These are phyloP conservation scores for Ceratina australensis DNA, from an alignment of 1,140 invertebrate species.

Conservation along the genomic window DNA sequence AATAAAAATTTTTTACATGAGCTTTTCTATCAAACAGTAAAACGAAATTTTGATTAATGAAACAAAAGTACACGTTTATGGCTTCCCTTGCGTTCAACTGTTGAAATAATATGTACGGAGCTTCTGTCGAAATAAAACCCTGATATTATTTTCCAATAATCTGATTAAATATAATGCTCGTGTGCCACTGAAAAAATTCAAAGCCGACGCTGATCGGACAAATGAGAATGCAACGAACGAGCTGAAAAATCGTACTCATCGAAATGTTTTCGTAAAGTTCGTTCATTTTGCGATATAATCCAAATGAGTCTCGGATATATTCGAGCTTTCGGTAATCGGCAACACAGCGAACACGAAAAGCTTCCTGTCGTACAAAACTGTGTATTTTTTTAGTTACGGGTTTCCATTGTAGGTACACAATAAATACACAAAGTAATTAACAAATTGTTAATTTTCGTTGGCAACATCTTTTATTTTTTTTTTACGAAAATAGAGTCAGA, in stretches of 20 bases:
- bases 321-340: conserved; percentile 5
- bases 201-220: not conserved
- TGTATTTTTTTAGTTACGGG: not conserved
- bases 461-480: not conserved
- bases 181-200: not conserved
- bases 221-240: not conserved
- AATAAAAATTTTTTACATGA: too few species aligned
- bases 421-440: too few species aligned
- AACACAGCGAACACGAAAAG: not conserved
- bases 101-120: too few species aligned
- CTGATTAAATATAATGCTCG: too few species aligned
- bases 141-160: too few species aligned
- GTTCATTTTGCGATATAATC: conserved; percentile 25
- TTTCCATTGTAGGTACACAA: too few species aligned
- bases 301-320: conserved; percentile 1
- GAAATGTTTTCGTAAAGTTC: conserved; percentile 21
- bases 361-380: not conserved
- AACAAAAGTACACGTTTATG: too few species aligned
- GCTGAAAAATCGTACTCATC: conserved; percentile 24
- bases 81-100: too few species aligned
- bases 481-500: not conserved
- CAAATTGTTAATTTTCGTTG: too few species aligned
- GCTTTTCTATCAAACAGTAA: too few species aligned
- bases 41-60: too few species aligned
- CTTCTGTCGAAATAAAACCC: too few species aligned